Conservation (phyloP, 2,888 invertebrate genomes). For the Exephanes ischioxanthus region DNA sequence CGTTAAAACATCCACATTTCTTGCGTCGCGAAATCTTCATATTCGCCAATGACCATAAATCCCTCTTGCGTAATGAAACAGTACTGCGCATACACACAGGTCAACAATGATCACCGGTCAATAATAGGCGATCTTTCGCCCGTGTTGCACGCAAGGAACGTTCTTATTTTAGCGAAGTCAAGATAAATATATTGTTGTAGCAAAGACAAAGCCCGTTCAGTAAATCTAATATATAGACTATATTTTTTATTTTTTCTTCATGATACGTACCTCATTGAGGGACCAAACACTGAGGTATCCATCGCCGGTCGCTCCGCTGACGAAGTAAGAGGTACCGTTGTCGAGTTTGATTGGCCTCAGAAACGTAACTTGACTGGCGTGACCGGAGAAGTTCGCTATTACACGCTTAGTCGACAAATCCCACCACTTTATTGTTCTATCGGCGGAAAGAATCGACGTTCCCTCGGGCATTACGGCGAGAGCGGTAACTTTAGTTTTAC, state of each 20-base stretch:
- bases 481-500: slow-evolving; percentile 86
- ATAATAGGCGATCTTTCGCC: no score
- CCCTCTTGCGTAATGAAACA: no score
- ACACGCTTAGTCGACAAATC: slow-evolving; percentile 87
- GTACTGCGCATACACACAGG: no score
- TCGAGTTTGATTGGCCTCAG: slow-evolving; percentile 82
- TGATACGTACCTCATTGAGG: slow-evolving; percentile 81
- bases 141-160: no score
- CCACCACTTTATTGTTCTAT: slow-evolving; percentile 88
- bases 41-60: no score
- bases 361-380: slow-evolving; percentile 87
- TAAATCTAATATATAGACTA: not conserved
- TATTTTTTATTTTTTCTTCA: not conserved
- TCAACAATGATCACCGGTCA: no score
- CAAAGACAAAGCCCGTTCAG: not conserved
- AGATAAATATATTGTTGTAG: no score
- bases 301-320: slow-evolving; percentile 86
- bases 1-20: no score
- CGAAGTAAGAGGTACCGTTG: slow-evolving; percentile 82
- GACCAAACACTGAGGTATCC: slow-evolving; percentile 86
- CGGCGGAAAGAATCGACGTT: slow-evolving; percentile 79
- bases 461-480: slow-evolving; percentile 81
- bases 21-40: no score
- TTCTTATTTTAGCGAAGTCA: no score
- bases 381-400: slow-evolving; percentile 88